A percentile compares a stretch with the other conserved stretches of the same genome.
These are phyloP conservation scores for Glyphotaelius pellucidus DNA, from an alignment of 2,888 invertebrate genomes.

Conservation along the genomic window DNA sequence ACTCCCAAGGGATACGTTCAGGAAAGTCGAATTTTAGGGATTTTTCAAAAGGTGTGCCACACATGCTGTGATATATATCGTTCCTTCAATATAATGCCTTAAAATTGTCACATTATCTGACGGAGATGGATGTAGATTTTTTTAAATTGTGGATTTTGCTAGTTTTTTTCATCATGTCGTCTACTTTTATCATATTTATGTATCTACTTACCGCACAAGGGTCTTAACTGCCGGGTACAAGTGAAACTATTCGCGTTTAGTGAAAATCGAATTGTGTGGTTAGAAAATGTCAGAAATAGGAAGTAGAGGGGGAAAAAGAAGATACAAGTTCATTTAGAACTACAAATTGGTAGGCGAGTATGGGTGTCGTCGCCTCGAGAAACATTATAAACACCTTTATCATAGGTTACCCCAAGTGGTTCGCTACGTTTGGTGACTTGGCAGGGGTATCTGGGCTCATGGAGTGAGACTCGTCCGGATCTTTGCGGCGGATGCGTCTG, in stretches of 20 bases:
- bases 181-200: too few relatives aligned
- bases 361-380: too few relatives aligned
- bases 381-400: too few relatives aligned
- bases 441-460: too few relatives aligned
- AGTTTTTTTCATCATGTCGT: background rate
- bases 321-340: too few relatives aligned
- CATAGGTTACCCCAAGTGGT: too few relatives aligned
- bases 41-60: conserved; percentile 56
- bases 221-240: background rate
- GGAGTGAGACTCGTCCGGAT: too few relatives aligned
- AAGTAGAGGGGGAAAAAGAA: background rate
- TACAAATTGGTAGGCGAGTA: too few relatives aligned
- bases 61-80: conserved; percentile 47
- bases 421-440: too few relatives aligned
- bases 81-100: conserved; percentile 36
- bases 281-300: background rate
- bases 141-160: background rate
- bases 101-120: conserved; percentile 7
- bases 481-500: too few relatives aligned
- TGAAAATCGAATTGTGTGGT: background rate
- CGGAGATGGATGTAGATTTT: background rate
- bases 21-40: conserved; percentile 45
- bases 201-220: background rate
- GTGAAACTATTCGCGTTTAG: background rate
- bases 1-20: conserved; percentile 57